Conservation (phyloP, 2,888 invertebrate species). For the Drosophila kanekoi region DNA sequence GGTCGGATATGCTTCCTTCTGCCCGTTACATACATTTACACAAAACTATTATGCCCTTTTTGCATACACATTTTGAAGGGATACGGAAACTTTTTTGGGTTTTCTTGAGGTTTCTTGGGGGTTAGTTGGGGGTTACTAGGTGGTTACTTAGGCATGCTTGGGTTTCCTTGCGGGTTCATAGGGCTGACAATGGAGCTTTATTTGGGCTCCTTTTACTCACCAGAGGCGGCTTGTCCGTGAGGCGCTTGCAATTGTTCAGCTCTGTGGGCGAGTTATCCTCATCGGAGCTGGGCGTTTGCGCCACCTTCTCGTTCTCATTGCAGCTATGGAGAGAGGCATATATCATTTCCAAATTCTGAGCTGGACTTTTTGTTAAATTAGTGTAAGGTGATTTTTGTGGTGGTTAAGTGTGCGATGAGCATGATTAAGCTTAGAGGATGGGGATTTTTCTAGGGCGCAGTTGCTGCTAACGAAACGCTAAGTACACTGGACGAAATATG, state of each 20-base stretch:
- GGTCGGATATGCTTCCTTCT: background rate
- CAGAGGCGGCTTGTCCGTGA: conserved; percentile 92
- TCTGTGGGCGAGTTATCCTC: conserved; percentile 95
- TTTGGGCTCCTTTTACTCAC: conserved; percentile 64
- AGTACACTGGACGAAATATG: no score
- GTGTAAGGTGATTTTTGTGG: conserved; percentile 21
- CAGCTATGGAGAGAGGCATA: conserved; percentile 68
- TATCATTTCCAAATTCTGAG: background rate
- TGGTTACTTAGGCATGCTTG: background rate
- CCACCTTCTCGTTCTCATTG: conserved; percentile 84
- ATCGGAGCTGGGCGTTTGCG: conserved; percentile 88
- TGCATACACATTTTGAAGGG: background rate
- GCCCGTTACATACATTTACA: background rate
- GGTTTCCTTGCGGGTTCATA: background rate
- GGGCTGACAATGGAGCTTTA: background rate
- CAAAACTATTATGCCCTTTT: no score
- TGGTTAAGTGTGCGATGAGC: conserved; percentile 48
- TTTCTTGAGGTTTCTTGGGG: conserved; percentile 18
- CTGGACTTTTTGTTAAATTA: background rate
- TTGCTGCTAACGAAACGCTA: background rate
- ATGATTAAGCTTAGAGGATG: conserved; percentile 60
- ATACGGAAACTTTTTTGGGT: conserved; percentile 8
- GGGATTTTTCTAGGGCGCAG: conserved; percentile 8
- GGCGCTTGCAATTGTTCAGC: conserved; percentile 92
- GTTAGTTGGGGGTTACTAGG: background rate